Evolutionary conservation across 2,113 vertebrate species (phyloP).

Genomic region (Colius striatus): DNA sequence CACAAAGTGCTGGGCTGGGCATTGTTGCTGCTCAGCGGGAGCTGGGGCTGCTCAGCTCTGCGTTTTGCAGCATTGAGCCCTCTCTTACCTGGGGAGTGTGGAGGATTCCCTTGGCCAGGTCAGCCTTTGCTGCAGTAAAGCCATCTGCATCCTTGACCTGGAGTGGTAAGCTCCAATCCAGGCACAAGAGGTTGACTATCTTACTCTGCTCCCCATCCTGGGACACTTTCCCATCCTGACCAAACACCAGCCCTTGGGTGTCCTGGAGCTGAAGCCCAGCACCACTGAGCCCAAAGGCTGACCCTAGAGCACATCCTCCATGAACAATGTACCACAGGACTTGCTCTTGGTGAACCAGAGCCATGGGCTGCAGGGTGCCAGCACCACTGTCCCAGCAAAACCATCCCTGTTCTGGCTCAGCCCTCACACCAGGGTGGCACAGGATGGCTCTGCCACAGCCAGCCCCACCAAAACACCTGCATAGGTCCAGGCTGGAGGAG

Average conservation of each 20-base stretch:
- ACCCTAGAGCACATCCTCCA: not conserved
- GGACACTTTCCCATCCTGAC: not conserved
- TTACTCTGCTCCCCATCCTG: accelerated
- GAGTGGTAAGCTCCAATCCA: not conserved
- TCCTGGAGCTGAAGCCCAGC: accelerated
- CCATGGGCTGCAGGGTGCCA: accelerated
- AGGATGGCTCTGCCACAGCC: not conserved
- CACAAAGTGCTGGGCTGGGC: not conserved
- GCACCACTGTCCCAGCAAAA: not conserved
- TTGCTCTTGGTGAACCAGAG: not conserved
- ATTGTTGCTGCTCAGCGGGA: not conserved
- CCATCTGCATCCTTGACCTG: not conserved
- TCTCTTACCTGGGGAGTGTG: not conserved
- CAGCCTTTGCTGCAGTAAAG: not conserved
- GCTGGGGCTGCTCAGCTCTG: not conserved
- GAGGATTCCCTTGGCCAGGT: not conserved
- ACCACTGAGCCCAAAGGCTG: not conserved
- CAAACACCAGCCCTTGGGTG: not conserved
- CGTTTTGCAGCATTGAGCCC: not conserved
- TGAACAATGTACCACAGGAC: accelerated
- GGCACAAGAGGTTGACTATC: accelerated
- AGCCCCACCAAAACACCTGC: accelerated
- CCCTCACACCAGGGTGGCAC: accelerated
- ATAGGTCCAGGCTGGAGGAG: not conserved
- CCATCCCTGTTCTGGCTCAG: not conserved